A percentile compares a stretch with the other conserved stretches of the same genome.
phyloP scores from a whole-genome alignment of 2,888 invertebrate genomes.

The Fragum sueziense region DNA sequence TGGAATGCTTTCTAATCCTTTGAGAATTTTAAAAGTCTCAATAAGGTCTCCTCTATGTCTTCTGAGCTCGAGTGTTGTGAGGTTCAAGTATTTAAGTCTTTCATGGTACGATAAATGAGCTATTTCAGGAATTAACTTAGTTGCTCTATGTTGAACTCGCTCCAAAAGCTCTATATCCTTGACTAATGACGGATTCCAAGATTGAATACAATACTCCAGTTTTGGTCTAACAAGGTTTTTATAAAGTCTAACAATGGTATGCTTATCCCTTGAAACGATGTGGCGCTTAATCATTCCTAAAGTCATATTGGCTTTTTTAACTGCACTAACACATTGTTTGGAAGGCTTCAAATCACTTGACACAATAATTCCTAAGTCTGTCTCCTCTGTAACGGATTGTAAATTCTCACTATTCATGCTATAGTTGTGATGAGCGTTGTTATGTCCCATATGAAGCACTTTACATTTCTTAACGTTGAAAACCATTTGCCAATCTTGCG shows the following conservation, averaged over 20 bases:
- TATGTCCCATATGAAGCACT: constrained; percentile 1
- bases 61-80: constrained; percentile 20
- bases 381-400: not conserved
- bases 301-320: constrained; percentile 23
- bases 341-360: not conserved
- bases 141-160: constrained; percentile 17
- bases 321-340: constrained; percentile 13
- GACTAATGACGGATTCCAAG: constrained; percentile 11
- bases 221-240: not conserved
- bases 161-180: constrained; percentile 14
- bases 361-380: not conserved
- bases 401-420: not conserved
- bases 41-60: constrained; percentile 21
- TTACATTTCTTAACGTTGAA: constrained; percentile 12
- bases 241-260: constrained; percentile 13
- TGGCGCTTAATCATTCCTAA: constrained; percentile 24
- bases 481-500: constrained; percentile 19
- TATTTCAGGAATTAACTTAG: constrained; percentile 21
- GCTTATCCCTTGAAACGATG: constrained; percentile 14
- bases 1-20: too few species aligned
- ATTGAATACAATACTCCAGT: constrained; percentile 3
- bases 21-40: too few species aligned
- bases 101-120: constrained; percentile 11
- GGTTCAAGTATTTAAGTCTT: constrained; percentile 8
- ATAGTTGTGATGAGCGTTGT: not conserved